phyloP scores from a whole-genome alignment of 2,888 invertebrate genomes.

The Chloromyia formosa region DNA sequence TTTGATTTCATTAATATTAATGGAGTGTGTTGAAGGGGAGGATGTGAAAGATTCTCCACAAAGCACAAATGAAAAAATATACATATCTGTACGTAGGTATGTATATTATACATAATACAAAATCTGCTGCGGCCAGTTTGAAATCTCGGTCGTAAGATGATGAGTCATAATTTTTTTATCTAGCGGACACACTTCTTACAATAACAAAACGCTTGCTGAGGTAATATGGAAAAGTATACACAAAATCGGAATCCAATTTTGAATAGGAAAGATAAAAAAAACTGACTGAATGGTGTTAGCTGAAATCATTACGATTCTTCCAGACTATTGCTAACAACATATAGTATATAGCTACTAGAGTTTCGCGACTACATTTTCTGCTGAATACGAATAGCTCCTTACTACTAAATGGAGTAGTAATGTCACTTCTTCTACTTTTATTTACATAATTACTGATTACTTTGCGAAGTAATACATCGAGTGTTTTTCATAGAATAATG shows the following conservation, averaged over 20 bases:
- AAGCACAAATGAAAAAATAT: background rate
- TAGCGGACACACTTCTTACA: background rate
- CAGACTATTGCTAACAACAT: background rate
- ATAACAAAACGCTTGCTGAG: background rate
- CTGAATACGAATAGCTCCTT: too few relatives aligned
- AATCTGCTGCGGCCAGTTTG: too few relatives aligned
- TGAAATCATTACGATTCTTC: background rate
- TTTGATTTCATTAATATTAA: background rate
- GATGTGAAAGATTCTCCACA: background rate
- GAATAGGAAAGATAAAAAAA: background rate
- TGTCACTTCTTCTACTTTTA: too few relatives aligned
- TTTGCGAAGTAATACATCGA: too few relatives aligned
- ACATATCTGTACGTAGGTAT: background rate
- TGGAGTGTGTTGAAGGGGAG: background rate
- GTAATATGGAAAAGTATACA: background rate
- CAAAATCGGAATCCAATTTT: background rate
- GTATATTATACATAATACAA: background rate
- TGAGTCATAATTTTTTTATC: background rate
- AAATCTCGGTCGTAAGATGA: background rate
- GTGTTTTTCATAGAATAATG: too few relatives aligned
- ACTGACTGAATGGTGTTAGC: background rate
- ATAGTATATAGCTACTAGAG: background rate
- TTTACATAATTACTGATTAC: too few relatives aligned
- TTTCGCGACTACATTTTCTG: too few relatives aligned
- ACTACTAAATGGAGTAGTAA: too few relatives aligned